Evolutionary conservation across 1,140 invertebrate species (phyloP), one percentile per base, ranked within the genome.

Genomic region (Danaus melanippus): DNA sequence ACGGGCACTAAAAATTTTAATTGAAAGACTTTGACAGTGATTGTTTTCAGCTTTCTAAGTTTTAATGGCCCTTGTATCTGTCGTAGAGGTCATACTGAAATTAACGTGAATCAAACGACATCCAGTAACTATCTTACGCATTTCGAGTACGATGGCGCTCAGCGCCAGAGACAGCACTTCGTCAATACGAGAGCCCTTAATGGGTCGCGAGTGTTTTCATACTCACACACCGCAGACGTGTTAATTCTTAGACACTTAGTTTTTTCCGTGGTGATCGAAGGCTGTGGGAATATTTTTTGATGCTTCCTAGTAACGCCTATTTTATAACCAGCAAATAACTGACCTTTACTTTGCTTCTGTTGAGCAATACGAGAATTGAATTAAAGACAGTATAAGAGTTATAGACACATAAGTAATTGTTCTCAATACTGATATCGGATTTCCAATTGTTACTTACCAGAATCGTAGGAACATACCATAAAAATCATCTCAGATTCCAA

Each of bases 211-310:
- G 76, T 84, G 84, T 84, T 86, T 84, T 84, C 76, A 72, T 86
- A 86, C 77, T 84, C 74, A 79, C 73, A 78, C 76, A 78, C 71
- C 68, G 76, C 69, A 58, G 80, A 86, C 80, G 81, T 86, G 84
- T 86, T 86, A 86, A 86, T 86, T 86, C 79, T 71, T 84, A 84
- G 84, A 81, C 71, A 84, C 76, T 79, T 73, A 70, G 76, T 79
- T 76, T 84, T 81, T 84, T 83, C 76, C 60, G 70, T 71, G 56
- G 76, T 78, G 75, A 82, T 85, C 74, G 82, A 79, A 73, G 80
- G 82, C 79, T 86, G 84, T 86, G 84, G 84, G 84, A 86, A 86
- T 70, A 72, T 73, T 83, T 79, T 74, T 73, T 66, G 78, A 71
- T 78, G 80, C 74, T 71, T 82, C 77, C 76, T 75, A 80, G 71